A percentile compares a stretch with the other conserved stretches of the same genome.
Conservation (phyloP, 2,888 invertebrate genomes). For the Busseola fusca region DNA sequence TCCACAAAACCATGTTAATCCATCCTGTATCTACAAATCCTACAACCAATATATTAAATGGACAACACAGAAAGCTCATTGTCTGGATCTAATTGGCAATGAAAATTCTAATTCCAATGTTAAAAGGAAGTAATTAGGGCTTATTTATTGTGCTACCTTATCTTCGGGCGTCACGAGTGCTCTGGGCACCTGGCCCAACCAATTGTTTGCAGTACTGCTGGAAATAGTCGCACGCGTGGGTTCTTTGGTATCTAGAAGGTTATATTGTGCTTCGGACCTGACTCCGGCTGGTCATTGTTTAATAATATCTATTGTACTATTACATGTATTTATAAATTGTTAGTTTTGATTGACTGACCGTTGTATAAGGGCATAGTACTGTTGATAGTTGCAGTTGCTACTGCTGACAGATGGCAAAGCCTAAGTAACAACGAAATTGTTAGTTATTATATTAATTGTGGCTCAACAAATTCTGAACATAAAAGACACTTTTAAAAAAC, state of each 20-base stretch:
- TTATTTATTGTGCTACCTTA: slow-evolving; percentile 84
- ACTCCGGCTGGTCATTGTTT: slow-evolving; percentile 51
- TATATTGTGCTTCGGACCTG: slow-evolving; percentile 52
- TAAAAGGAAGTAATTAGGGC: slow-evolving; percentile 84
- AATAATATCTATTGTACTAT: slow-evolving; percentile 58
- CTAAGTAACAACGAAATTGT: too few species aligned
- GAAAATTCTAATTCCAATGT: slow-evolving; percentile 71
- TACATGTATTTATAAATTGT: slow-evolving; percentile 43
- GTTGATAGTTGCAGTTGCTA: slow-evolving; percentile 26
- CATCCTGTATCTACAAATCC: slow-evolving; percentile 32
- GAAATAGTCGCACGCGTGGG: slow-evolving; percentile 56
- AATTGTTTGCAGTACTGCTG: slow-evolving; percentile 68
- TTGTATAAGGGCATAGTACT: slow-evolving; percentile 24
- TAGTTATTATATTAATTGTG: neutral
- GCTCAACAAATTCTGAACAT: neutral
- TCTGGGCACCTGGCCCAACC: slow-evolving; percentile 58
- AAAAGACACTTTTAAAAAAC: neutral
- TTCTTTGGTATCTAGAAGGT: slow-evolving; percentile 48
- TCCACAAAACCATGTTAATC: slow-evolving; percentile 18
- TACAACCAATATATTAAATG: slow-evolving; percentile 47
- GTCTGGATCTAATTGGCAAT: slow-evolving; percentile 72
- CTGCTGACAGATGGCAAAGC: slow-evolving; percentile 7
- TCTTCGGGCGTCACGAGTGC: slow-evolving; percentile 77
- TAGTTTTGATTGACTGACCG: slow-evolving; percentile 35
- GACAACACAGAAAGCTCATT: slow-evolving; percentile 66